Evolutionary conservation across 1,140 invertebrate species (phyloP).

Genomic region (Papilio machaon): DNA sequence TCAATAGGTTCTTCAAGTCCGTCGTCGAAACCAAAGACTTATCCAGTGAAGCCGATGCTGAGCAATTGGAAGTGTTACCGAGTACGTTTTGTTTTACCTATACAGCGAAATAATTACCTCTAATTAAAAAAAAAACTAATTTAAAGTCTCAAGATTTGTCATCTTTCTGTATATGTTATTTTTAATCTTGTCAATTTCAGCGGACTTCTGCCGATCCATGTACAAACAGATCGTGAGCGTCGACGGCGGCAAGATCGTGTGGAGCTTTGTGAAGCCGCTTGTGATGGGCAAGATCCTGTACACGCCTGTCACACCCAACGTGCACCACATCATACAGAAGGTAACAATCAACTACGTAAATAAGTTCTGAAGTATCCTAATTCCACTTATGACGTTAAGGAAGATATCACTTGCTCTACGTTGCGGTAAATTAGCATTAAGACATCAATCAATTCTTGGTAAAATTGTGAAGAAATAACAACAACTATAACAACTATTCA

Average conservation of each 20-base stretch:
- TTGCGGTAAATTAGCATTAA: no score
- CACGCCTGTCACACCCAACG: conserved; percentile 79
- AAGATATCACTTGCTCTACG: no score
- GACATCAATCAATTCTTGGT: no score
- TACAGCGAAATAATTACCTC: no score
- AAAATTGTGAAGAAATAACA: no score
- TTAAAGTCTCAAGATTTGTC: no score
- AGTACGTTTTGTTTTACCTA: conserved; percentile 75
- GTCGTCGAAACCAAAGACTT: conserved; percentile 82
- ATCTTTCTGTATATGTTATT: background rate
- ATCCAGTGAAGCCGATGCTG: conserved; percentile 76
- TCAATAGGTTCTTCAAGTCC: conserved; percentile 79
- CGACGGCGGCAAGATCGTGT: conserved; percentile 85
- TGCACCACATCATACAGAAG: conserved; percentile 69
- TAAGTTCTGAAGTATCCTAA: background rate
- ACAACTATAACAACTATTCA: no score
- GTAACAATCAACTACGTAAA: background rate
- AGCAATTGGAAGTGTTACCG: conserved; percentile 82
- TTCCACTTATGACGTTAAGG: no score
- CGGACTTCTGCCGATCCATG: conserved; percentile 84
- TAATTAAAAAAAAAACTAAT: no score
- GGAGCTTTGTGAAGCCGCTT: conserved; percentile 86
- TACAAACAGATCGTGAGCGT: conserved; percentile 83
- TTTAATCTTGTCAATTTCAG: conserved; percentile 58
- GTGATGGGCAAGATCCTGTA: conserved; percentile 85